Conservation (phyloP, 1,140 invertebrate genomes). For the Rhynchophorus ferrugineus region DNA sequence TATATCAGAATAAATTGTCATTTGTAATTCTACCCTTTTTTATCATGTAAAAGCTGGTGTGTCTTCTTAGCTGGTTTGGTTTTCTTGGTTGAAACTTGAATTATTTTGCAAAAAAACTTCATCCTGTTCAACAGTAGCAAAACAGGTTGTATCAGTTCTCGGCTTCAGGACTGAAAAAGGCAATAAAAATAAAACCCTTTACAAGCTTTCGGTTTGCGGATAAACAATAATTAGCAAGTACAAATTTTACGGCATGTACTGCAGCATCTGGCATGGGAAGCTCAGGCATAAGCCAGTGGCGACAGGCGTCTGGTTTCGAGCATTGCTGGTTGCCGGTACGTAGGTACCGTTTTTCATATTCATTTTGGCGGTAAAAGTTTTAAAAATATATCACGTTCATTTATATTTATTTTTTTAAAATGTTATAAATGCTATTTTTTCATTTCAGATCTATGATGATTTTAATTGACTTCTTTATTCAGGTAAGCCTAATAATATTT, state of each 20-base stretch:
- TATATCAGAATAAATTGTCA: neutral
- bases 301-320: neutral
- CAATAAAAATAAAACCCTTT: constrained; percentile 28
- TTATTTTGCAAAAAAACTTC: constrained; percentile 15
- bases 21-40: too few species aligned
- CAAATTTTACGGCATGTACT: constrained; percentile 25
- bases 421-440: neutral
- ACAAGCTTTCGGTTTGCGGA: constrained; percentile 23
- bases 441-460: neutral
- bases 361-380: neutral
- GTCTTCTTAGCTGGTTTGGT: neutral
- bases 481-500: neutral
- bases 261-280: neutral
- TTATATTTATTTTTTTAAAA: neutral
- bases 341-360: neutral
- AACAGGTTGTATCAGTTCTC: constrained; percentile 36
- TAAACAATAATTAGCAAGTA: constrained; percentile 34
- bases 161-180: constrained; percentile 30
- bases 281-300: neutral
- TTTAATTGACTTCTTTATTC: neutral
- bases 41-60: neutral
- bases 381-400: neutral
- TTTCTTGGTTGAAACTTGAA: constrained; percentile 15
- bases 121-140: constrained; percentile 26
- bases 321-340: neutral